Evolutionary conservation across 2,888 invertebrate genomes (phyloP).

Genomic region (Aproaerema taeniolella): DNA sequence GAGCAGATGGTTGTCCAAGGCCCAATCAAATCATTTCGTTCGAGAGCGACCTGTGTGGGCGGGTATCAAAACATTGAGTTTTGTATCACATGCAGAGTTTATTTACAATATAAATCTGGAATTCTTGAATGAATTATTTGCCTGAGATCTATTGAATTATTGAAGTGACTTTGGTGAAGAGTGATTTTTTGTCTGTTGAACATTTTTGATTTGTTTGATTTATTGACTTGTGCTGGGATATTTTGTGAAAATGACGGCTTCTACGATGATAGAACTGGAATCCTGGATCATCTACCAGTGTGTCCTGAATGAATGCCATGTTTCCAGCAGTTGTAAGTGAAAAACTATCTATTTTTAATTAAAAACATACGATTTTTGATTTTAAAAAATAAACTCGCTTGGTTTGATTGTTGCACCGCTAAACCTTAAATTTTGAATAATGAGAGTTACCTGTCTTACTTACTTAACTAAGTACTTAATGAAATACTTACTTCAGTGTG

Average conservation of each 20-base stretch:
- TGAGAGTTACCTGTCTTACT: too few species aligned
- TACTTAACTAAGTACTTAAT: neutral
- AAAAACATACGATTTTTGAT: neutral
- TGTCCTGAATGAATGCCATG: slow-evolving; percentile 81
- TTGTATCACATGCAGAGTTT: slow-evolving; percentile 36
- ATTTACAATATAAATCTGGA: slow-evolving; percentile 36
- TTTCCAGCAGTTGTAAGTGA: slow-evolving; percentile 83
- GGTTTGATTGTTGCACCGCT: neutral
- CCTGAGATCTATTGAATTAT: slow-evolving; percentile 23
- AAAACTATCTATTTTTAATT: slow-evolving; percentile 17
- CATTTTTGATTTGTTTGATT: slow-evolving; percentile 27
- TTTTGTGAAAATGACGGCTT: slow-evolving; percentile 64
- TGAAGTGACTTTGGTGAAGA: slow-evolving; percentile 29
- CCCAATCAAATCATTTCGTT: slow-evolving; percentile 54
- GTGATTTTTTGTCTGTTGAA: slow-evolving; percentile 20
- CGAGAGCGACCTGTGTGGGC: slow-evolving; percentile 43
- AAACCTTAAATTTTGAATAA: too few species aligned
- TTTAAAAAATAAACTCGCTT: neutral
- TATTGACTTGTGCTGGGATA: slow-evolving; percentile 36
- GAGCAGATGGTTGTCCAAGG: slow-evolving; percentile 26
- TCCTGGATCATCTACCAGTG: slow-evolving; percentile 84
- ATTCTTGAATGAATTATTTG: slow-evolving; percentile 44
- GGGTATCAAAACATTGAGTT: slow-evolving; percentile 47
- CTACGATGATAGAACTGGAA: slow-evolving; percentile 81
- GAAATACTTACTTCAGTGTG: too few species aligned